Evolutionary conservation across 1,140 invertebrate species (phyloP), one percentile per base, ranked within the genome.

Genomic region (Mylabris phalerata): DNA sequence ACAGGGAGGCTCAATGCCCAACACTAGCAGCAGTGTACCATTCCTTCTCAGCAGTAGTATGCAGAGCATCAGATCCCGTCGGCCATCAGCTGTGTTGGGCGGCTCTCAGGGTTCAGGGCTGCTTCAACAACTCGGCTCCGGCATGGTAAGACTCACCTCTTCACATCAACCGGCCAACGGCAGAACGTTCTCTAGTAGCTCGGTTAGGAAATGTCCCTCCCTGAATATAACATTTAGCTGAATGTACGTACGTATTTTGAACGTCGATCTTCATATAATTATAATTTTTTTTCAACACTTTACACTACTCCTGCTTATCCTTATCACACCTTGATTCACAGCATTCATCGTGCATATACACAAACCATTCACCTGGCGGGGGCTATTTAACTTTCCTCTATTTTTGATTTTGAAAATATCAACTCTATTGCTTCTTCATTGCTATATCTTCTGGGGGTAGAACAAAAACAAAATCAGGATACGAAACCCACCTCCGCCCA

Each of bases 1-100:
- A 10, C 79, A 92, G 88, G 86, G 87, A 67, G 86, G 87, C 61
- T 89, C 87, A 49, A 88, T 92, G 86, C 89, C 90, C 64, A 91
- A 90, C 71, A 91, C 89, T 26, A 91, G 88, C 68, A 90, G 86
- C 73, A 92, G 89, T 71, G 88, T 91, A 27, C 89, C 89, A 11
- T 90, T 89, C 73, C 80, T 92, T 69, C 77, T 90, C 60, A 88
- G 85, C 55, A 85, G 87, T 44, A 89, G 87, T 60, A 88, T 90
- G 85, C 87, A 85, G 75, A 89, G 87, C 62, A 86, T 92, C 73
- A 80, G 88, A 24, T 88, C 87, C 46, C 80, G 89, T 2, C 80
- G 89, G n/a, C 84, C 88, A 3, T 87, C 85, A 10, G 82, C 84
- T 3, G 80, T 83, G 73, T 68, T 79, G 59, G 77, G 70, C 76